Percentiles rank a stretch among this genome's conserved stretches.
phyloP scores from a whole-genome alignment of 2,888 invertebrate genomes.

The Phlogophora meticulosa region DNA sequence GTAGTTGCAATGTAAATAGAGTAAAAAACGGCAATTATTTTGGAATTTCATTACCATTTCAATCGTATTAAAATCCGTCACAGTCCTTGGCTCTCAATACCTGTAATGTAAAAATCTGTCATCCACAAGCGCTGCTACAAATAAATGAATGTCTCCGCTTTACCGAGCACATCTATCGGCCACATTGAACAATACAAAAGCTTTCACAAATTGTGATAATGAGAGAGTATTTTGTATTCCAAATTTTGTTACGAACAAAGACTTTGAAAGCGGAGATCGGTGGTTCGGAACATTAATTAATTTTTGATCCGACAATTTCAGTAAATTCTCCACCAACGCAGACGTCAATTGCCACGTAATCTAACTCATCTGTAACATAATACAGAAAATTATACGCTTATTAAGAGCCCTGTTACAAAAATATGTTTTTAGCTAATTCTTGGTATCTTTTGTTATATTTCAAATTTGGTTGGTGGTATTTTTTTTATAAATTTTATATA shows the following conservation, averaged over 20 bases:
- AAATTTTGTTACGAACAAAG: constrained; percentile 57
- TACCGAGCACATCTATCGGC: constrained; percentile 39
- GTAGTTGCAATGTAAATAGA: background rate
- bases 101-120: constrained; percentile 35
- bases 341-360: constrained; percentile 20
- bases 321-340: constrained; percentile 21
- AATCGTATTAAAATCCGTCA: constrained; percentile 6
- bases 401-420: too few relatives aligned
- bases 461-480: too few relatives aligned
- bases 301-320: constrained; percentile 59
- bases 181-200: constrained; percentile 48
- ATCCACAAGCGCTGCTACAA: constrained; percentile 21
- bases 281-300: constrained; percentile 60
- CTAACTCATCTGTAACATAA: constrained; percentile 25
- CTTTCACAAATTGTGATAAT: constrained; percentile 54
- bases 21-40: background rate
- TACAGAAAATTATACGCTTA: constrained; percentile 21
- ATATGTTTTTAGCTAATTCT: too few relatives aligned
- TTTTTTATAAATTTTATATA: too few relatives aligned
- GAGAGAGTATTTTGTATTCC: constrained; percentile 60
- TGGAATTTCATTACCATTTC: background rate
- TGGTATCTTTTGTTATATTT: too few relatives aligned
- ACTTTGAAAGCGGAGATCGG: constrained; percentile 47
- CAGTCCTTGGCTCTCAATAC: constrained; percentile 1
- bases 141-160: constrained; percentile 47